Percentiles rank a stretch among this genome's conserved stretches.
phyloP scores from a whole-genome alignment of 1,140 invertebrate species.

The Yoshiicerus persimilis region DNA sequence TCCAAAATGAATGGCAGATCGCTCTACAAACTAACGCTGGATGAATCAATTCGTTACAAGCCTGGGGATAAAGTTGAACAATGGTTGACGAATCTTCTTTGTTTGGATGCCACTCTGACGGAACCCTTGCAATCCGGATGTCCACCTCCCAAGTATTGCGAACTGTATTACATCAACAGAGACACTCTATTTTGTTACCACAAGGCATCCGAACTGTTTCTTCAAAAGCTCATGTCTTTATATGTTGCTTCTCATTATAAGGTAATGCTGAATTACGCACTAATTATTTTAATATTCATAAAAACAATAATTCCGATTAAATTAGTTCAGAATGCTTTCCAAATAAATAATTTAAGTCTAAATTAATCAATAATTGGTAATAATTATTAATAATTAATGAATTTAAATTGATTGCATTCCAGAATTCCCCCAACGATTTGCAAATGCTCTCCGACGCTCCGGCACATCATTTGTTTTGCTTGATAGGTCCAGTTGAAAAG shows the following conservation, averaged over 20 bases:
- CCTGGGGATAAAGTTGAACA: constrained; percentile 82
- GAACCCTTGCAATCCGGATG: constrained; percentile 70
- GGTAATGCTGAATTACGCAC: constrained; percentile 55
- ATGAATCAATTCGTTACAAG: constrained; percentile 94
- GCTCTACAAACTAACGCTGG: constrained; percentile 68
- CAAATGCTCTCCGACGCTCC: constrained; percentile 99
- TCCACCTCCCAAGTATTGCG: constrained; percentile 83
- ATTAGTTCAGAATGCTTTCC: no score
- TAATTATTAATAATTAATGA: no score
- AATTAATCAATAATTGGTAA: no score
- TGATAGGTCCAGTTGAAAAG: constrained; percentile 78
- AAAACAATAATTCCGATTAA: constrained; percentile 22
- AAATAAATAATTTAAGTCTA: no score
- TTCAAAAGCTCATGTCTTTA: constrained; percentile 87
- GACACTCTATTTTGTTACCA: constrained; percentile 98
- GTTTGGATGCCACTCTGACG: constrained; percentile 78
- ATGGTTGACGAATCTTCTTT: constrained; percentile 91
- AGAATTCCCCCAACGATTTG: constrained; percentile 98
- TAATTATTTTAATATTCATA: constrained; percentile 14
- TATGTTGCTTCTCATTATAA: constrained; percentile 99
- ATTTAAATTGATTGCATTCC: constrained; percentile 49
- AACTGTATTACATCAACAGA: constrained; percentile 87
- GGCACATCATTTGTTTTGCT: constrained; percentile 94
- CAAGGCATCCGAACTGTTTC: constrained; percentile 90
- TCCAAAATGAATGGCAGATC: constrained; percentile 54